Base-by-base conservation (phyloP, 2,797 vertebrate genomes). In the Cynodonichthys magdalenae region DNA sequence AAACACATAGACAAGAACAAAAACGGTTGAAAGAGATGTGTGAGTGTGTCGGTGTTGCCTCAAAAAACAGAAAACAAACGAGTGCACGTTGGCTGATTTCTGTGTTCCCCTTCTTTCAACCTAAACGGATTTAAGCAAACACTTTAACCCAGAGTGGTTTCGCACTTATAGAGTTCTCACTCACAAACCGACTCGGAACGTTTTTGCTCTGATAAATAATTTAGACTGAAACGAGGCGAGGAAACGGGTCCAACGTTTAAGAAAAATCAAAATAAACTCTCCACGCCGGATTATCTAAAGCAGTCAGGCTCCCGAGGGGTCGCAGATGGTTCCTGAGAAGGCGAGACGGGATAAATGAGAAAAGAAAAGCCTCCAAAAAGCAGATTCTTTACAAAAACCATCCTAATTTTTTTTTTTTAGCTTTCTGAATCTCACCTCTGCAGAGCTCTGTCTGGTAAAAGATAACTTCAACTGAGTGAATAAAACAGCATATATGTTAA, bases 401-500 rank as follows among this genome's bases (percentile, higher is more conserved):
- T 50, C 27, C 15, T 36, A 2, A 2, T 34, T 10, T 34, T 34
- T 1, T 2, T 29, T 24, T 4, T 24, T 7, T 14, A 6, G 59
- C n/a, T 55, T 20, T 34, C 15, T 11, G 20, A n/a, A n/a, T 27
- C 56, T 41, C 60, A 56, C 24, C 20, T 47, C 62, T 45, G 49
- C 39, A 53, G 58, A 34, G 29, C 24, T 24, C 24, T 24, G 24
- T 24, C 24, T 24, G 2, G 24, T 24, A 44, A 45, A n/a, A 45
- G 7, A 46, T 27, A 56, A 59, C 14, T 0, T 29, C 7, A 19
- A 31, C 9, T 24, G 28, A 12, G 2, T 47, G 50, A 44, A 18
- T 29, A 52, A 41, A 53, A 51, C 31, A 55, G 46, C 69, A 51
- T 46, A 29, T 61, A 41, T 46, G 59, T n/a, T 36, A 54, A 53